These are phyloP conservation scores for Morpho helenor DNA, from an alignment of 2,888 invertebrate genomes.

Conservation along the genomic window DNA sequence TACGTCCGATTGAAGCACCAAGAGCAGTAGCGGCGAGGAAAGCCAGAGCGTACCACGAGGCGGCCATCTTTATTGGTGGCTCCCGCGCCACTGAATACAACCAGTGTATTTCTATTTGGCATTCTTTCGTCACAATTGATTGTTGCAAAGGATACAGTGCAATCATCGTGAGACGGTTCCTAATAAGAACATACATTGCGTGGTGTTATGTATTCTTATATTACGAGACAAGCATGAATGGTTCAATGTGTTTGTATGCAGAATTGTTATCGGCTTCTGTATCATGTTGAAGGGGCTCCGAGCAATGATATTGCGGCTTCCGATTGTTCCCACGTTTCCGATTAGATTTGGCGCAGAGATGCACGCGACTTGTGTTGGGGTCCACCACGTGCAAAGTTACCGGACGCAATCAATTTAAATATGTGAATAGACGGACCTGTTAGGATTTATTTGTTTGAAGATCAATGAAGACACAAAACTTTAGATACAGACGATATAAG, in stretches of 20 bases:
- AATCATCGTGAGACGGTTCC: constrained; percentile 13
- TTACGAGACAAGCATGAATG: neutral
- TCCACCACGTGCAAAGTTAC: constrained; percentile 42
- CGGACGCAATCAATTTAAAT: constrained; percentile 40
- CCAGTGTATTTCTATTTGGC: constrained; percentile 43
- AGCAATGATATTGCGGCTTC: constrained; percentile 50
- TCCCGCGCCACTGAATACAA: constrained; percentile 57
- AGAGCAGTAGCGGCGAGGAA: constrained; percentile 61
- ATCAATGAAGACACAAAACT: no score
- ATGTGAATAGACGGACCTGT: constrained; percentile 9
- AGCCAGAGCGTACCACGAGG: constrained; percentile 57
- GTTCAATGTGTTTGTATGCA: constrained; percentile 14
- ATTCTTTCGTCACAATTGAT: constrained; percentile 59
- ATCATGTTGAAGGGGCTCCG: neutral
- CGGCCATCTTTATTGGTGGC: constrained; percentile 62
- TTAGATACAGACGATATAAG: no score
- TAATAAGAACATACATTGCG: constrained; percentile 14
- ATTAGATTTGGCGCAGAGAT: constrained; percentile 29
- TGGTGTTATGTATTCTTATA: neutral
- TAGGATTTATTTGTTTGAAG: neutral
- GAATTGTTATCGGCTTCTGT: neutral
- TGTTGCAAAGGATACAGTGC: constrained; percentile 39
- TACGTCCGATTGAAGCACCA: constrained; percentile 67
- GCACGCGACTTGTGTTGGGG: constrained; percentile 41
- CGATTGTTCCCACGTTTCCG: constrained; percentile 55